phyloP scores from a whole-genome alignment of 2,797 vertebrate species.

The Sebastes matsubarae region DNA sequence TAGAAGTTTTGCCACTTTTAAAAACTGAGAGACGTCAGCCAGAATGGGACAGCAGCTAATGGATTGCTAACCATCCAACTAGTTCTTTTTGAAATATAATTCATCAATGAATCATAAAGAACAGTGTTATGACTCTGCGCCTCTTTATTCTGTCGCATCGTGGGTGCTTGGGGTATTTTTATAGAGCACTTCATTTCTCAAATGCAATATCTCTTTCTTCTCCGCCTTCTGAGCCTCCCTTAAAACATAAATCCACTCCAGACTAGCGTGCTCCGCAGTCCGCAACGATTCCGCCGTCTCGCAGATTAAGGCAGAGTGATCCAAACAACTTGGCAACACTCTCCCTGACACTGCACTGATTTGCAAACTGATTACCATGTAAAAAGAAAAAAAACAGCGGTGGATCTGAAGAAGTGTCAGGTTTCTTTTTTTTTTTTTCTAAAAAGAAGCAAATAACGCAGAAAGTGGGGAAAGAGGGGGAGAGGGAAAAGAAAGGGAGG shows the following conservation, averaged over 20 bases:
- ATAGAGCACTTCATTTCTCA: slow-evolving; percentile 56
- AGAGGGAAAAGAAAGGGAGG: neutral
- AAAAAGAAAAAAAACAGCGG: slow-evolving; percentile 41
- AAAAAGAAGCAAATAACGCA: slow-evolving; percentile 55
- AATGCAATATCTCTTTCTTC: slow-evolving; percentile 68
- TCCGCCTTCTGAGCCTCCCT: slow-evolving; percentile 62
- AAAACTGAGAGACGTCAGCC: neutral
- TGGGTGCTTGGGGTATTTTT: slow-evolving; percentile 44
- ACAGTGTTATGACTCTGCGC: slow-evolving; percentile 20
- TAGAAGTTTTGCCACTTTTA: neutral
- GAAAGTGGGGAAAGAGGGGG: slow-evolving; percentile 5
- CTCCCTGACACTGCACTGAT: slow-evolving; percentile 79
- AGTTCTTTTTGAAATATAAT: slow-evolving; percentile 33
- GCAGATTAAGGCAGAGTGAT: slow-evolving; percentile 81
- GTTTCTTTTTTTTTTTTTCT: slow-evolving; percentile 16
- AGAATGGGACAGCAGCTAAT: slow-evolving; percentile 1
- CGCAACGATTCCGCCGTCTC: slow-evolving; percentile 64
- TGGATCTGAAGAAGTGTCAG: slow-evolving; percentile 56
- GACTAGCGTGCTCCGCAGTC: slow-evolving; percentile 61
- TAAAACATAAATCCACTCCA: slow-evolving; percentile 79
- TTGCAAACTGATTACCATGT: slow-evolving; percentile 82
- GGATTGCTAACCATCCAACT: slow-evolving; percentile 22
- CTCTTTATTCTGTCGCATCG: slow-evolving; percentile 53
- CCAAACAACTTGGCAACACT: slow-evolving; percentile 75
- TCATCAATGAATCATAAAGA: slow-evolving; percentile 49